Percentiles rank a stretch among this genome's conserved stretches.
Conservation (phyloP, 1,140 invertebrate genomes). For the Micrasema longulum region DNA sequence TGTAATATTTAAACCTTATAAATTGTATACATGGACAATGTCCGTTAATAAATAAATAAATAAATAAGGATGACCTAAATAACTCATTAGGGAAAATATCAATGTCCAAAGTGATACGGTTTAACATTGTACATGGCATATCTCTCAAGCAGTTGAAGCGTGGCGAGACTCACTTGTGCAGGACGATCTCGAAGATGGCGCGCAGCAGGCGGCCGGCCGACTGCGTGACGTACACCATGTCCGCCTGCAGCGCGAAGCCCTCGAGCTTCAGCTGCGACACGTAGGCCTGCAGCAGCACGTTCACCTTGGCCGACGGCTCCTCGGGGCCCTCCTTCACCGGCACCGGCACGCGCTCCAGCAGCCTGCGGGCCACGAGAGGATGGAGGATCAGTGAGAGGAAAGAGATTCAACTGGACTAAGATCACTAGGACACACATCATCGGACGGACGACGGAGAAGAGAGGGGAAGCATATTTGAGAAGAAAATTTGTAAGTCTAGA, state of each 20-base stretch:
- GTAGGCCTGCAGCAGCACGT: constrained; percentile 90
- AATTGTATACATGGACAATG: too few relatives aligned
- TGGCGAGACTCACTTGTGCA: constrained; percentile 68
- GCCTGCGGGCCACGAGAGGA: constrained; percentile 34
- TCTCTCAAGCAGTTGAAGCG: too few relatives aligned
- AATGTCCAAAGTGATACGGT: too few relatives aligned
- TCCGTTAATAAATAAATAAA: too few relatives aligned
- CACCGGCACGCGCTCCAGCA: constrained; percentile 84
- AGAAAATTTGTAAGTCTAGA: too few relatives aligned
- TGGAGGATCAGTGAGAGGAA: too few relatives aligned
- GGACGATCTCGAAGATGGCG: constrained; percentile 97
- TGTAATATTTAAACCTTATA: too few relatives aligned
- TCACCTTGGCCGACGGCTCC: constrained; percentile 96
- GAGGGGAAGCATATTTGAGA: neutral
- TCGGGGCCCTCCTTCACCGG: constrained; percentile 99
- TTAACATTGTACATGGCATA: too few relatives aligned
- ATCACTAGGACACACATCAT: neutral
- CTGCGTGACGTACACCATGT: constrained; percentile 99
- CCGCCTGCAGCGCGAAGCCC: constrained; percentile 98
- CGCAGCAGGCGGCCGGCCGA: constrained; percentile 95
- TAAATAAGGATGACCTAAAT: too few relatives aligned
- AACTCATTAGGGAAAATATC: too few relatives aligned
- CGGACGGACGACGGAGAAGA: neutral
- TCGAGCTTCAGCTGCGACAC: constrained; percentile 98
- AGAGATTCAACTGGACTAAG: too few relatives aligned